Base-by-base conservation (phyloP, 2,797 vertebrate species). In the Gymnoscopelus microlampas region DNA sequence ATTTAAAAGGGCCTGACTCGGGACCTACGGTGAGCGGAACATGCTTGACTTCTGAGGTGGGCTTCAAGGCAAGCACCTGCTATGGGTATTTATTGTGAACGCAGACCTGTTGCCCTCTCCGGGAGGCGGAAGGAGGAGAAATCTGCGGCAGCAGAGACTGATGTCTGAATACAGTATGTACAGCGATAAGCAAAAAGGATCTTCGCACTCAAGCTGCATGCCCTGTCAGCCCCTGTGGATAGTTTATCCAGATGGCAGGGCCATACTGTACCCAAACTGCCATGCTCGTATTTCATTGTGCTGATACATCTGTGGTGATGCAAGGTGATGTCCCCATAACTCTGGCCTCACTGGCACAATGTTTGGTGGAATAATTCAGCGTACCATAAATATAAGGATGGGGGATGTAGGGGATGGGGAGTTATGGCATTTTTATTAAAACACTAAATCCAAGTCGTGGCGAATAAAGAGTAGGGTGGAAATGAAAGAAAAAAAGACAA, bases 351-450 rank as follows among this genome's bases (percentile, higher is more conserved):
- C 79, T 80, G 79, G 50, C 73, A 81, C 81, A 83, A 81, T 82
- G 71, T 91, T 91, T 89, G 83, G 82, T 81, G 70, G 84, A 85
- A 89, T 92, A 87, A 92, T 90, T 89, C 79, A 89, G 75, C 54
- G 39, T 76, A 66, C 75, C 71, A 85, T 91, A 91, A 93, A 91
- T 88, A 87, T 71, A 72, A 75, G 70, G 72, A 68, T 71, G 49
- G 55, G 55, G 61, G 70, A 76, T 76, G 48, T 35, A 76, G 70
- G 73, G 50, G 58, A 68, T 23, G 50, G 81, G 76, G 87, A 89
- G 80, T 89, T 88, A 91, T 78, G 53, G 78, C 80, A 58, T 62
- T 90, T 90, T 89, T 91, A 92, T 92, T 87, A 90, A 88, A 91
- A 89, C 85, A 63, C 73, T 93, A 92, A 92, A 93, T 92, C 81